Evolutionary conservation across 1,140 invertebrate species (phyloP).

Genomic region (Drosophila aff.): DNA sequence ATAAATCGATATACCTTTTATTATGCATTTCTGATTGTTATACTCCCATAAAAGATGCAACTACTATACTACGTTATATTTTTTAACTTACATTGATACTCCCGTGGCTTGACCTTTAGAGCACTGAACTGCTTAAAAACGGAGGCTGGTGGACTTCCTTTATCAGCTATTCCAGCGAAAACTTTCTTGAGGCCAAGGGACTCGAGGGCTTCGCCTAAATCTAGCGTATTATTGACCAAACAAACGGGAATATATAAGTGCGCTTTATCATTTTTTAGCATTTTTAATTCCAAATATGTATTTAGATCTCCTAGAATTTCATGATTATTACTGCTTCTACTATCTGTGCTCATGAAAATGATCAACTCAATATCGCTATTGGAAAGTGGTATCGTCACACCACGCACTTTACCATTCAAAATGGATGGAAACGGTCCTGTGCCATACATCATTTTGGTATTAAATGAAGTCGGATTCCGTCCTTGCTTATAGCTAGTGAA

Average conservation of each 20-base stretch:
- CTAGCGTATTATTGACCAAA: background rate
- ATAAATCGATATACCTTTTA: no score
- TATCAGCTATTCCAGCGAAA: background rate
- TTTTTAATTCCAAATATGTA: background rate
- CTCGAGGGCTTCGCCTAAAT: background rate
- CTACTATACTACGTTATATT: no score
- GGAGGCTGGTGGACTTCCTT: background rate
- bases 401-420: background rate
- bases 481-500: background rate
- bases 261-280: background rate
- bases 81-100: constrained; percentile 16
- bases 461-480: no score
- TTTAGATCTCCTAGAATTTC: constrained; percentile 5
- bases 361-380: constrained; percentile 11
- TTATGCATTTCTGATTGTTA: no score
- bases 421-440: background rate
- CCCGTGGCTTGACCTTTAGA: background rate
- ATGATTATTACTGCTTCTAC: background rate
- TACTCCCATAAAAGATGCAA: no score
- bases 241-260: constrained; percentile 29
- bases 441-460: constrained; percentile 18
- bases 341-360: background rate
- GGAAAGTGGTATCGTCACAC: constrained; percentile 19
- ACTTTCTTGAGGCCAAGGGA: constrained; percentile 1
- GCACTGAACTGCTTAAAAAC: constrained; percentile 1